Conservation (phyloP, 2,888 invertebrate species). For the Arctia plantaginis region DNA sequence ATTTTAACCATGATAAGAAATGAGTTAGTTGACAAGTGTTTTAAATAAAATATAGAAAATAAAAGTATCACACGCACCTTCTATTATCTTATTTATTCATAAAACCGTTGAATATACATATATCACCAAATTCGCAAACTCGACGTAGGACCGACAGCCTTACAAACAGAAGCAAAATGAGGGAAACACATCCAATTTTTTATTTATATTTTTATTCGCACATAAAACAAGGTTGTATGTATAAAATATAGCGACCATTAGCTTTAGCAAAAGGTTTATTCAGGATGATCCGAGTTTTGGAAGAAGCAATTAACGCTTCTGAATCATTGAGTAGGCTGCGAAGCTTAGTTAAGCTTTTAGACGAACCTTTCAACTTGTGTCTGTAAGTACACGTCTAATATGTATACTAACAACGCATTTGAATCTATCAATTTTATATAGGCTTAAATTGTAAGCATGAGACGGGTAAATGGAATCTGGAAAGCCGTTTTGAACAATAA, state of each 20-base stretch:
- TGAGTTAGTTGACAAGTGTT: too few species aligned
- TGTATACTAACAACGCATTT: conserved; percentile 41
- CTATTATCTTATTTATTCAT: conserved; percentile 1
- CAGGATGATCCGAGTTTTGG: conserved; percentile 73
- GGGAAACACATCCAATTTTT: conserved; percentile 19
- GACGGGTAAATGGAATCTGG: conserved; percentile 20
- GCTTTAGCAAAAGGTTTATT: conserved; percentile 60
- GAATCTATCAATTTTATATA: conserved; percentile 47
- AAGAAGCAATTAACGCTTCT: conserved; percentile 75
- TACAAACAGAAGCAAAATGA: conserved; percentile 14
- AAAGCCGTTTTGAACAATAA: conserved; percentile 5
- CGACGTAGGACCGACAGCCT: conserved; percentile 7
- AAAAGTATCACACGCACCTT: neutral
- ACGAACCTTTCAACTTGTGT: conserved; percentile 58
- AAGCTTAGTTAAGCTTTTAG: conserved; percentile 65
- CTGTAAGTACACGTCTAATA: conserved; percentile 50
- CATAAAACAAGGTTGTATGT: conserved; percentile 38
- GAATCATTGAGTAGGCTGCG: conserved; percentile 73
- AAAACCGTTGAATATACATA: neutral
- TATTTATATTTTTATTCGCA: conserved; percentile 30
- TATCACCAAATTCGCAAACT: conserved; percentile 1
- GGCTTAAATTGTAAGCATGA: conserved; percentile 32
- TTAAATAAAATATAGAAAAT: neutral
- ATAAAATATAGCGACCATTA: conserved; percentile 51
- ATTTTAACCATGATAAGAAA: too few species aligned